Percentiles rank a stretch among this genome's conserved stretches.
Conservation (phyloP, 1,140 invertebrate species). For the Ceratitis capitata region DNA sequence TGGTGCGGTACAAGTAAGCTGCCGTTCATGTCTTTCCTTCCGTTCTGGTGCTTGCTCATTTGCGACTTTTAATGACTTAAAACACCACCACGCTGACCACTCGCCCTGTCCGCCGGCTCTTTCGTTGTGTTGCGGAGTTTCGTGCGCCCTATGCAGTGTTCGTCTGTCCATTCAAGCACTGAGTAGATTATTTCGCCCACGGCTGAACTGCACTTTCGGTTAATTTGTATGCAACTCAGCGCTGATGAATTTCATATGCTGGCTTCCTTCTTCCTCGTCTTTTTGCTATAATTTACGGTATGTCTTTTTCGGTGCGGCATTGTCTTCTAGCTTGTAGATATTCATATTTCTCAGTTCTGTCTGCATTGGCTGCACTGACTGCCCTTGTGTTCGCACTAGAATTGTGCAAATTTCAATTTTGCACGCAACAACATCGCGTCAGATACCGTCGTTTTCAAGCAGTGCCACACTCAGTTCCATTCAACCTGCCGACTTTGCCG, state of each 20-base stretch:
- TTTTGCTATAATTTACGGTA: constrained; percentile 28
- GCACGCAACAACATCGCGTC: neutral
- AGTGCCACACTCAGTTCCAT: neutral
- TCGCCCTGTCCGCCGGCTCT: neutral
- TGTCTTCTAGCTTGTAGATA: neutral
- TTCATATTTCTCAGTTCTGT: constrained; percentile 24
- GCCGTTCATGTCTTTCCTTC: neutral
- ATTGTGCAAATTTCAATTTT: constrained; percentile 36
- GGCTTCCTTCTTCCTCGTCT: neutral
- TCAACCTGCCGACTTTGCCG: neutral
- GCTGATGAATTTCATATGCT: constrained; percentile 8
- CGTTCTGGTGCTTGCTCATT: constrained; percentile 17
- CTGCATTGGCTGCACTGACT: neutral
- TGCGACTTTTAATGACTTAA: constrained; percentile 23
- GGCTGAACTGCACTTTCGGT: neutral
- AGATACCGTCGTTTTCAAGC: neutral
- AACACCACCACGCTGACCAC: neutral
- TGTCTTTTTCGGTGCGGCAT: neutral
- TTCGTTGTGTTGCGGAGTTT: too few relatives aligned
- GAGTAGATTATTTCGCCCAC: neutral
- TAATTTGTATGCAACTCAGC: constrained; percentile 31
- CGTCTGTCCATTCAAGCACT: too few relatives aligned
- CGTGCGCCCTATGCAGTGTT: too few relatives aligned
- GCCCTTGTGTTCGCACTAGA: neutral
- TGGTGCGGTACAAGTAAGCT: neutral